A percentile compares a stretch with the other conserved stretches of the same genome.
Evolutionary conservation across 2,888 invertebrate genomes (phyloP).

Genomic region (Pheosia gnoma): DNA sequence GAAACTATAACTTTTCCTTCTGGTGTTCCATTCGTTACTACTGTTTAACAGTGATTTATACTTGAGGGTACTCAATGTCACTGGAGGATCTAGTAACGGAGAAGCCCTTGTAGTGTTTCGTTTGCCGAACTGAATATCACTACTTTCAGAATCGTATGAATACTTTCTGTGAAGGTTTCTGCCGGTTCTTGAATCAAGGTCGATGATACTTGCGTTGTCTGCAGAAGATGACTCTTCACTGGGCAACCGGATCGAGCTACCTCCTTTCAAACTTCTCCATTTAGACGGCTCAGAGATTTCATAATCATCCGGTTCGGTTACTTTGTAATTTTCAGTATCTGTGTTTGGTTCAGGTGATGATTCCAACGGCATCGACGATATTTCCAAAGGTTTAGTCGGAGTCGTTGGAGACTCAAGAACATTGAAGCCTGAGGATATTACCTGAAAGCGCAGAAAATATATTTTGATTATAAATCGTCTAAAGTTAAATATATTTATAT

Average conservation of each 20-base stretch:
- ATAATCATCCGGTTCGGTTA: conserved; percentile 82
- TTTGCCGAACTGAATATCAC: conserved; percentile 58
- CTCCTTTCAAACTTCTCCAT: conserved; percentile 87
- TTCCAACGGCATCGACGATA: conserved; percentile 74
- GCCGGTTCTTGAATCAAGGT: conserved; percentile 63
- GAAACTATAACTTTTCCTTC: conserved; percentile 91
- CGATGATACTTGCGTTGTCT: conserved; percentile 76
- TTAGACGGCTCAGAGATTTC: conserved; percentile 83
- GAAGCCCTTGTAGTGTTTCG: conserved; percentile 58
- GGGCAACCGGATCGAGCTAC: conserved; percentile 87
- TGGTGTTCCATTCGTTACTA: conserved; percentile 86
- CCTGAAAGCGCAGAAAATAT: conserved; percentile 54
- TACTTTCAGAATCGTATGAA: conserved; percentile 68
- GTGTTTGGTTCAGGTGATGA: conserved; percentile 58
- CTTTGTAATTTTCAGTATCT: conserved; percentile 72
- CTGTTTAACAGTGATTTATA: conserved; percentile 73
- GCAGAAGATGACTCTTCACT: conserved; percentile 81
- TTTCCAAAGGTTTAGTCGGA: conserved; percentile 68
- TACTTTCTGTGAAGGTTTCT: conserved; percentile 62
- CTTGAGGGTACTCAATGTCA: conserved; percentile 70
- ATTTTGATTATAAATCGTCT: conserved; percentile 4
- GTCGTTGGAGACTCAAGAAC: conserved; percentile 64
- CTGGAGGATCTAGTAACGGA: conserved; percentile 68
- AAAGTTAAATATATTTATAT: too few relatives aligned
- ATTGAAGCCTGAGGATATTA: conserved; percentile 75